Evolutionary conservation across 2,113 vertebrate genomes (phyloP).

Genomic region (Boleophthalmus pectinirostris): DNA sequence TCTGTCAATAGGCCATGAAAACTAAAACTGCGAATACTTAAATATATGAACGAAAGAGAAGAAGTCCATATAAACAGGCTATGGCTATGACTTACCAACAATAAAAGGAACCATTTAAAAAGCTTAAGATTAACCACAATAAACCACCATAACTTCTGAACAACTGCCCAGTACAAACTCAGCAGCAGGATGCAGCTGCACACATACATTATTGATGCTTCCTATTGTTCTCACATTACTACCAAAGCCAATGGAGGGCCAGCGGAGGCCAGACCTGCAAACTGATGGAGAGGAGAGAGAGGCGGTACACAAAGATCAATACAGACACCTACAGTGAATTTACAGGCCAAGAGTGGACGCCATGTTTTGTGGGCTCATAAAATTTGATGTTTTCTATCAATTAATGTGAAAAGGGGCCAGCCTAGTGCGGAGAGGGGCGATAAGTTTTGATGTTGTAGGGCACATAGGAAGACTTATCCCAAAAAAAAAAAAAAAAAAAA

Average conservation of each 20-base stretch:
- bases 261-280: neutral
- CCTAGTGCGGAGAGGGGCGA: slow-evolving; percentile 27
- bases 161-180: neutral
- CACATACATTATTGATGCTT: slow-evolving; percentile 11
- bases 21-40: neutral
- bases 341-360: slow-evolving; percentile 29
- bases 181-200: neutral
- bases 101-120: no score
- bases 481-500: slow-evolving; percentile 63
- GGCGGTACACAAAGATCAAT: slow-evolving; percentile 34
- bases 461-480: slow-evolving; percentile 13
- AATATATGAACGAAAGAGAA: neutral
- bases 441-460: slow-evolving; percentile 35
- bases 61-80: neutral
- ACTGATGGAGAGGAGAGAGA: slow-evolving; percentile 11
- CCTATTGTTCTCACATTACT: slow-evolving; percentile 26
- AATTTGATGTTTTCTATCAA: slow-evolving; percentile 54
- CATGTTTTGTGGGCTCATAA: slow-evolving; percentile 38
- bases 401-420: slow-evolving; percentile 32
- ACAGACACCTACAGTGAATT: slow-evolving; percentile 39
- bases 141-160: neutral
- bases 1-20: neutral
- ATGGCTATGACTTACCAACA: neutral
- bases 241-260: slow-evolving; percentile 14
- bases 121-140: neutral